phyloP scores from a whole-genome alignment of 1,140 invertebrate species.

The Ips typographus region DNA sequence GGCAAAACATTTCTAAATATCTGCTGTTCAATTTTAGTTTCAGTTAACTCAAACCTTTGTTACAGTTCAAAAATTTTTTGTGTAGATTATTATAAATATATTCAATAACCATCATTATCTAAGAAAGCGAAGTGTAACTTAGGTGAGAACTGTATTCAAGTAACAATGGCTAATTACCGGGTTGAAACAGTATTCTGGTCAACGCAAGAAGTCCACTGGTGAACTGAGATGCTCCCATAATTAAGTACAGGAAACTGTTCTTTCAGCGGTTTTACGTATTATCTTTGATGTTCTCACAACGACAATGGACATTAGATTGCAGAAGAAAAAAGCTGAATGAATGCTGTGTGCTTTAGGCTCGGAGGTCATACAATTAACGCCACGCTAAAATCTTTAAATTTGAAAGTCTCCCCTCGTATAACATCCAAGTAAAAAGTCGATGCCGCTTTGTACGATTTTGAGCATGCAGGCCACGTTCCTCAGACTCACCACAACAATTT shows the following conservation, averaged over 20 bases:
- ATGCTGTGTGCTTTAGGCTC: too few relatives aligned
- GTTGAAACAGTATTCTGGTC: slow-evolving; percentile 27
- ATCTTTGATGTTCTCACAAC: slow-evolving; percentile 18
- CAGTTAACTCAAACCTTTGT: background rate
- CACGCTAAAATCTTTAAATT: too few relatives aligned
- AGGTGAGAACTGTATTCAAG: slow-evolving; percentile 20
- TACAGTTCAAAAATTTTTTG: background rate
- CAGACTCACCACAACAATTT: slow-evolving; percentile 38
- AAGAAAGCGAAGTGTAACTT: slow-evolving; percentile 18
- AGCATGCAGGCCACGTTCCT: slow-evolving; percentile 34
- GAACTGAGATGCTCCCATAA: slow-evolving; percentile 24
- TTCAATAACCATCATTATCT: slow-evolving; percentile 25
- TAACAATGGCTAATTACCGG: slow-evolving; percentile 27
- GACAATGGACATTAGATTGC: slow-evolving; percentile 28
- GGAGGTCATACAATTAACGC: too few relatives aligned
- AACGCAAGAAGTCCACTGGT: slow-evolving; percentile 19
- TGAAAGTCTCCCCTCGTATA: too few relatives aligned
- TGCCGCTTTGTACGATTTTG: slow-evolving; percentile 19
- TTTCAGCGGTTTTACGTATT: slow-evolving; percentile 25
- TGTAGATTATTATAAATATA: background rate
- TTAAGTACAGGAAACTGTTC: slow-evolving; percentile 30
- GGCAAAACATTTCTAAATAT: too few relatives aligned
- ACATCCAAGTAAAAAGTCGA: background rate
- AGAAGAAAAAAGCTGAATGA: background rate
- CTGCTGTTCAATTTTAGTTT: too few relatives aligned